These are phyloP conservation scores for Ptyas mucosa DNA, from an alignment of 2,113 vertebrate genomes.

Conservation along the genomic window DNA sequence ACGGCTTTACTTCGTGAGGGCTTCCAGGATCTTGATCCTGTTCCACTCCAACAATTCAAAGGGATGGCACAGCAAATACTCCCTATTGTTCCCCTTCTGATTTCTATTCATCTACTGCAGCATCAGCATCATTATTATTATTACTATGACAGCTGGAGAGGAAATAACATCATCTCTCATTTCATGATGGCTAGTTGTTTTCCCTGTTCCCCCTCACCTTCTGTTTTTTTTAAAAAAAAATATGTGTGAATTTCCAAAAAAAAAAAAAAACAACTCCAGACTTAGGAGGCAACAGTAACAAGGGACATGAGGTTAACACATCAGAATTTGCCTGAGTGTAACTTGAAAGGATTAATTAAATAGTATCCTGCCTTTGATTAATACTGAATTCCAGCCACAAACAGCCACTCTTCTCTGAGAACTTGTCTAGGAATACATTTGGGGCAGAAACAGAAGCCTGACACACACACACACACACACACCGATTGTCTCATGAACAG, in stretches of 20 bases:
- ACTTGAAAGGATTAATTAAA: neutral
- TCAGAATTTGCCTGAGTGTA: neutral
- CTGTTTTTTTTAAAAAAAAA: neutral
- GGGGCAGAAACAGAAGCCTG: neutral
- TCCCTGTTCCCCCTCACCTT: neutral
- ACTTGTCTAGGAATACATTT: neutral
- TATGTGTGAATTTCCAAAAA: conserved; percentile 22
- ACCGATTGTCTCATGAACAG: neutral
- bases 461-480: neutral
- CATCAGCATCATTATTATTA: conserved; percentile 33
- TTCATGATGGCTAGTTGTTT: neutral
- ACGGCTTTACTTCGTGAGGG: neutral
- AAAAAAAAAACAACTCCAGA: neutral
- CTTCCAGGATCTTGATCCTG: neutral
- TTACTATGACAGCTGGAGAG: conserved; percentile 36
- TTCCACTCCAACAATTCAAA: neutral
- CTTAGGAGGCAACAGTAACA: neutral
- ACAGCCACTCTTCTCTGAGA: neutral
- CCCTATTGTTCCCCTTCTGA: neutral
- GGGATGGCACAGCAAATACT: conserved; percentile 20
- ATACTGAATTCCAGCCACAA: neutral
- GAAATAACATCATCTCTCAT: conserved; percentile 22
- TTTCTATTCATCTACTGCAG: conserved; percentile 12
- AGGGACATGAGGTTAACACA: neutral
- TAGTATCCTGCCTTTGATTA: neutral